These are phyloP conservation scores for Diorhabda sublineata DNA, from an alignment of 1,140 invertebrate genomes.

Conservation along the genomic window DNA sequence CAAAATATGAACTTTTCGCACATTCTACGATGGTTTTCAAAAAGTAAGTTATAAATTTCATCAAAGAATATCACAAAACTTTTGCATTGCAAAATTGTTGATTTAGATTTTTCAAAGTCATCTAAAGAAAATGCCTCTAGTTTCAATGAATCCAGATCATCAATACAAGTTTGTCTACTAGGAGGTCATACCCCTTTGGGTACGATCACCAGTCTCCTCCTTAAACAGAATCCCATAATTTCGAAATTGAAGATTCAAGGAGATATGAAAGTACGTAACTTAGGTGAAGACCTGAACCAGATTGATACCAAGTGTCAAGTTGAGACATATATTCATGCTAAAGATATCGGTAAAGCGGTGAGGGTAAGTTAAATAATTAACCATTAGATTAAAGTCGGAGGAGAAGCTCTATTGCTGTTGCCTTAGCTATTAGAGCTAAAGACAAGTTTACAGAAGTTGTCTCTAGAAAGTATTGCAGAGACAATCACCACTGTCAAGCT, in stretches of 20 bases:
- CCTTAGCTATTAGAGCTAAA: not conserved
- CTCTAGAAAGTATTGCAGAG: no score
- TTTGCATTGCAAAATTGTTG: no score
- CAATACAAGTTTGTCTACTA: constrained; percentile 37
- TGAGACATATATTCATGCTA: constrained; percentile 24
- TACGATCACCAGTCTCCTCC: constrained; percentile 31
- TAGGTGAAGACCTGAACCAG: constrained; percentile 36
- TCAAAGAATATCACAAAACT: not conserved
- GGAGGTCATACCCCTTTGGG: constrained; percentile 36
- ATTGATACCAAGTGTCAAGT: constrained; percentile 41
- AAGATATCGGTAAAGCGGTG: constrained; percentile 29
- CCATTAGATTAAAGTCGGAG: not conserved
- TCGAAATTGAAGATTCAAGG: constrained; percentile 39
- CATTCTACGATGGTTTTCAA: not conserved
- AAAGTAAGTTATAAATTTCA: not conserved
- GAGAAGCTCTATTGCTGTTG: not conserved
- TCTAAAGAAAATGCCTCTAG: no score
- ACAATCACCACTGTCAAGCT: not conserved
- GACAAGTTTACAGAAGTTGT: no score
- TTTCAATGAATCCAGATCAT: constrained; percentile 22
- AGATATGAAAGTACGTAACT: constrained; percentile 22
- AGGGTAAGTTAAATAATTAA: constrained; percentile 24
- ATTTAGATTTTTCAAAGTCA: no score
- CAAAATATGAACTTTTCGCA: not conserved
- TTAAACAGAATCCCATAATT: constrained; percentile 43